Evolutionary conservation across 2,797 vertebrate species (phyloP), one percentile per base, ranked within the genome.

Genomic region (Novumbra hubbsi): DNA sequence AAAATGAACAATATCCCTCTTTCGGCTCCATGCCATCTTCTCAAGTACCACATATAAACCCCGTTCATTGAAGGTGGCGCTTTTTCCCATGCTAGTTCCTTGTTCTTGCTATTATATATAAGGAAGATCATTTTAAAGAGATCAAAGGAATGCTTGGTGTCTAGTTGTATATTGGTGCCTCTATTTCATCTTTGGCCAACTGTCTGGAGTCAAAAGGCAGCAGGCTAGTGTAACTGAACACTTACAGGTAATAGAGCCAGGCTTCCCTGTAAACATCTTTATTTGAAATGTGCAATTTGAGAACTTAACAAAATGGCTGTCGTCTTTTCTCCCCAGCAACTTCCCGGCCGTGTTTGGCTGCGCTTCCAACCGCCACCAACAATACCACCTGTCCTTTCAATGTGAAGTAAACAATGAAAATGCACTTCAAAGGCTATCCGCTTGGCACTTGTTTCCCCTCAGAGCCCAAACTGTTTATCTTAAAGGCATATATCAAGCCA

Each of bases 201-300:
- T 0, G 73, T 80, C 75, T 70, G 38, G 12, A 68, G 52, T 81
- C 82, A 65, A 74, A 15, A 78, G 55, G 8, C 6, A 57, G 55
- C 11, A 57, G 55, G 55, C 55, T 78, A 82, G 72, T 82, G 83
- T 81, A 89, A 89, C 79, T 68, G 11, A 86, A 91, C 77, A 95
- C 94, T 77, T 87, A 92, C 94, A 93, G 94, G 86, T 89, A 84
- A 85, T 81, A 83, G 83, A 70, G 73, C 55, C 92, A 91, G 88
- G 89, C 78, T 92, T 94, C 94, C 93, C 85, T 94, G 91, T 89
- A 96, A 88, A 75, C 95, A 95, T 82, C 78, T 91, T 94, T 93
- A 84, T 91, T 89, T 94, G 85, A 88, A 75, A 80, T 87, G 76
- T 82, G 79, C 84, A 85, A 85, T 85, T 81, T 27, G 21, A 60